Base-by-base conservation (phyloP, 2,888 invertebrate genomes). In the Zootermopsis nevadensis region DNA sequence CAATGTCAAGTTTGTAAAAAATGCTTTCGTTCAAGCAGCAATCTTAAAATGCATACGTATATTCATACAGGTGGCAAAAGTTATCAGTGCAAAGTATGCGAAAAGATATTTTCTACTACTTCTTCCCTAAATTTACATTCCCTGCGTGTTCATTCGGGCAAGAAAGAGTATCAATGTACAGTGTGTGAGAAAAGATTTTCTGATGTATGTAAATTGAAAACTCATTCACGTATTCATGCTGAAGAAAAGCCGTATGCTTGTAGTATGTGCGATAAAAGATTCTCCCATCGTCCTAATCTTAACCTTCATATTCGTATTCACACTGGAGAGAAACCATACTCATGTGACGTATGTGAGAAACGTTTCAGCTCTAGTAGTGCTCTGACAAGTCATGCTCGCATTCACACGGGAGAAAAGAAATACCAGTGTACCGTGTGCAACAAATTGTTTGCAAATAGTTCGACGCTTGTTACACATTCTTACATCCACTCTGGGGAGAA, bases 1-100 rank as follows among this genome's bases (percentile, higher is more conserved):
- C 33, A n/a, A 38, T 82, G 82, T 22, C n/a, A 60, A n/a, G 53
- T 72, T 55, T 77, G 82, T n/a, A 76, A 60, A 48, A 77, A 76
- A 35, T 31, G 60, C 35, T 82, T 82, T 12, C 38, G 53, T 27
- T 30, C 31, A 10, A 60, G 66, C 27, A 60, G 55, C 2, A 76
- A 82, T 35, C 82, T 82, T 15, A 76, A 31, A 19, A 38, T 55
- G 38, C 82, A 82, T 35, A 72, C 48, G n/a, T 42, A n/a, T 22
- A 60, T 42, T 30, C 82, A 82, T 76, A 76, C 82, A 8, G 82
- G 60, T 19, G 77, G 55, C 27, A 82, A 48, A 35, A 33, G 35
- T 12, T 76, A 66, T 19, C 19, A 72, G 22, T 82, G 82, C 76
- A 33, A 60, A 22, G 60, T 60, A 15, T 82, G 82, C 42, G 31